These are phyloP conservation scores for Macrosoma leucophasiata DNA, from an alignment of 2,888 invertebrate genomes.

Conservation along the genomic window DNA sequence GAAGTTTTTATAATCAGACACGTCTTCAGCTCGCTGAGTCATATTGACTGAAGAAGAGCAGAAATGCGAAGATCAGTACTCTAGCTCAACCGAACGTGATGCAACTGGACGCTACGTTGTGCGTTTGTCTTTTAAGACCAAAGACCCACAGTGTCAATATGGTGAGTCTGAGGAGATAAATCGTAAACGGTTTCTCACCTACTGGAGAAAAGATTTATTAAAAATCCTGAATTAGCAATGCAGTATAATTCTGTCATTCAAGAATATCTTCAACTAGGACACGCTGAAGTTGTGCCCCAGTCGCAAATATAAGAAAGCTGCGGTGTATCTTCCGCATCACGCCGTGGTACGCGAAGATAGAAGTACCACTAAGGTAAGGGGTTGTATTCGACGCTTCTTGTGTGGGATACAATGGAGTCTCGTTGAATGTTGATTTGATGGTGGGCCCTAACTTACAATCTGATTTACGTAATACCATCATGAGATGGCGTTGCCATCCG, in stretches of 20 bases:
- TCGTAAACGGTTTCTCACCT: slow-evolving; percentile 6
- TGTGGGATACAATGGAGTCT: slow-evolving; percentile 17
- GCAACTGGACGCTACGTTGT: slow-evolving; percentile 6
- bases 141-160: slow-evolving; percentile 7
- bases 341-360: slow-evolving; percentile 26
- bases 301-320: background rate
- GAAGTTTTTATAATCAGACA: no score
- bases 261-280: slow-evolving; percentile 19
- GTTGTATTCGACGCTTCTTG: slow-evolving; percentile 28
- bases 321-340: slow-evolving; percentile 30
- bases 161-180: slow-evolving; percentile 12
- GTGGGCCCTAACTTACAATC: slow-evolving; percentile 27
- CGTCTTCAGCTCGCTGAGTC: no score
- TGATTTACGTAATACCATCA: slow-evolving; percentile 26
- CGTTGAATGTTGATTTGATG: slow-evolving; percentile 25
- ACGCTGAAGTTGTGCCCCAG: slow-evolving; percentile 18
- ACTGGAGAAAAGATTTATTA: slow-evolving; percentile 13
- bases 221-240: slow-evolving; percentile 12
- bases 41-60: no score
- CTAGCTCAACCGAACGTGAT: slow-evolving; percentile 4
- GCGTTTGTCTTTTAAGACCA: slow-evolving; percentile 1
- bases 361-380: slow-evolving; percentile 25
- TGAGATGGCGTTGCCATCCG: slow-evolving; percentile 25
- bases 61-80: no score
- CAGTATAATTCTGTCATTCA: slow-evolving; percentile 20